phyloP scores from a whole-genome alignment of 1,140 invertebrate genomes.

The Oryctes rhinoceros region DNA sequence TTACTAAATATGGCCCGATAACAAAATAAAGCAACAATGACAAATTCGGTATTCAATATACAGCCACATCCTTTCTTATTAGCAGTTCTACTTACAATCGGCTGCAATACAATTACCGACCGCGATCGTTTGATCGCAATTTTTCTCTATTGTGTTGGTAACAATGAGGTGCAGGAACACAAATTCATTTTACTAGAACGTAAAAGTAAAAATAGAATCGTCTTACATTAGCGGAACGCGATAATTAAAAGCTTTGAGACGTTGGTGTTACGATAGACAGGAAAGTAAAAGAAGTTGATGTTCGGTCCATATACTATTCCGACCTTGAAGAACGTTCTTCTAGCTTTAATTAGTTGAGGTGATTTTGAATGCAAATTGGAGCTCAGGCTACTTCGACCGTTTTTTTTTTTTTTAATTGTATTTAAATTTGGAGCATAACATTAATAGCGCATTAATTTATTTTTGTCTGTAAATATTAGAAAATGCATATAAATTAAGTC shows the following conservation, averaged over 20 bases:
- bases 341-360: not conserved
- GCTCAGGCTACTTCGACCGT: not conserved
- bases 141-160: not conserved
- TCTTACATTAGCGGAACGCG: not conserved
- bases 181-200: not conserved
- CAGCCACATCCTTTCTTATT: not conserved
- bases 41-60: not conserved
- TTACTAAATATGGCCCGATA: not conserved
- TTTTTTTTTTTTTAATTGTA: too few species aligned
- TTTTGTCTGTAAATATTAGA: too few species aligned
- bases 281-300: not conserved
- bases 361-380: not conserved
- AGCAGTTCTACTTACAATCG: not conserved
- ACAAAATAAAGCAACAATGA: not conserved
- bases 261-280: not conserved
- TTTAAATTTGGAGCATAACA: too few species aligned
- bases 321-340: not conserved
- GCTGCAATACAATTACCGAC: not conserved
- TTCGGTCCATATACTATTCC: not conserved
- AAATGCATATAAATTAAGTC: too few species aligned
- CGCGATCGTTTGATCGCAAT: not conserved
- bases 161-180: not conserved
- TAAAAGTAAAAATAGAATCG: slow-evolving; percentile 6
- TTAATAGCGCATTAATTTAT: too few species aligned
- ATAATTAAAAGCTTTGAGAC: not conserved